A percentile compares a stretch with the other conserved stretches of the same genome.
Conservation (phyloP, 1,140 invertebrate species). For the Pemphigus obesinymphae region DNA sequence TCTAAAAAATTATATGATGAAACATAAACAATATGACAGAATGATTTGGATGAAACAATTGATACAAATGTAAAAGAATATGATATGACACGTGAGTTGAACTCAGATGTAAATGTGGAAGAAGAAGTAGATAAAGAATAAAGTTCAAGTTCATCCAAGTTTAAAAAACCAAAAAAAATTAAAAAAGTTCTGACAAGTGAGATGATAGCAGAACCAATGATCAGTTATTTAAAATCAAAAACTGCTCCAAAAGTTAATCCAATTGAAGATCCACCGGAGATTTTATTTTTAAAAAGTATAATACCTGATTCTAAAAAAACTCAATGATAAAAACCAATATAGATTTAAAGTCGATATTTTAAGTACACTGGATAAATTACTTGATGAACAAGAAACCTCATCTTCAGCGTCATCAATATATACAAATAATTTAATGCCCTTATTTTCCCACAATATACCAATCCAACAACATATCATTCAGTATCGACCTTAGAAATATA, state of each 20-base stretch:
- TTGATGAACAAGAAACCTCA: not conserved
- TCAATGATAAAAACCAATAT: not conserved
- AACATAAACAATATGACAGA: not conserved
- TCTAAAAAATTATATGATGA: not conserved
- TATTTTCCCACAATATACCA: no score
- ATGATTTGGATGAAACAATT: not conserved
- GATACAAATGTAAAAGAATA: not conserved
- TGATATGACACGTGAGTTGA: not conserved
- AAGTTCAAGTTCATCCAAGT: not conserved
- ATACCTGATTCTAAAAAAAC: not conserved
- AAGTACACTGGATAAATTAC: not conserved
- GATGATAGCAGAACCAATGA: not conserved
- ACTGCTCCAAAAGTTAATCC: not conserved
- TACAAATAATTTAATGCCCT: no score
- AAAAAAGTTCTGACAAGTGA: not conserved
- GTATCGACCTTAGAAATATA: not conserved
- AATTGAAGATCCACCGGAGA: not conserved
- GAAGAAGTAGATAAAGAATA: not conserved
- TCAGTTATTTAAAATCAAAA: not conserved
- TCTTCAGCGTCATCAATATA: no score
- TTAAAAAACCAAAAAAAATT: not conserved
- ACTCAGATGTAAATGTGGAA: not conserved
- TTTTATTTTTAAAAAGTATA: slow-evolving; percentile 2
- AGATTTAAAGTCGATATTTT: not conserved
- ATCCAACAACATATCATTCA: no score